Base-by-base conservation (phyloP, 53 echinoderm and acorn worm species). In the Mesocentrotus franciscanus region DNA sequence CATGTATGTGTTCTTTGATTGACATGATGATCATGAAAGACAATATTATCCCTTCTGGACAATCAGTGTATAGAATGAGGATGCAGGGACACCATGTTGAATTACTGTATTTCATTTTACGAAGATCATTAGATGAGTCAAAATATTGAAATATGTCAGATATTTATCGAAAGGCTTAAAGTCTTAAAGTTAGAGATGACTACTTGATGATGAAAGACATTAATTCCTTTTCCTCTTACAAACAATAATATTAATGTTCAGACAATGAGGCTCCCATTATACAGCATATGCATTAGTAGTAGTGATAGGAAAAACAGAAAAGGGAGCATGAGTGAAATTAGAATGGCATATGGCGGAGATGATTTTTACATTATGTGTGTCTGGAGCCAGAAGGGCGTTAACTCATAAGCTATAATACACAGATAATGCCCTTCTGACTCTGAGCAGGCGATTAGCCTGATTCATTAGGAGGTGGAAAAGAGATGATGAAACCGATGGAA, bases 381-480 rank as follows among this genome's bases (percentile, higher is more conserved):
- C 16, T 64, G 20, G 64, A 64, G 64, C 64, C 64, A 64, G 64
- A 64, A 64, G 64, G 64, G 64, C 17, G 16, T 18, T 16, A 64
- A 16, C 17, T 16, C 64, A 64, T 64, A 18, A 15, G 7, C 20
- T 20, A 15, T 64, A 0, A 11, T 20, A 64, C 64, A 20, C 64
- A 64, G 64, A 18, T 64, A 64, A 64, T 20, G 64, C 20, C 64
- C 64, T 14, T 64, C 20, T 64, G 6, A 16, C 64, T 10, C 64
- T 64, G 64, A 64, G 17, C 64, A 8, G 64, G 16, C 20, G 64
- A 78, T 78, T 60, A 90, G 60, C 61, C 90, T 90, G 90, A 60
- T 90, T 90, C 90, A 90, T 59, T 59, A 57, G 60, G 90, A 90
- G 61, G 90, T 60, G 59, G 90, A 55, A 61, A 90, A 61, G 90